Percentiles rank a stretch among this genome's conserved stretches.
These are phyloP conservation scores for Enchytraeus crypticus DNA, from an alignment of 2,888 invertebrate genomes.

Conservation along the genomic window DNA sequence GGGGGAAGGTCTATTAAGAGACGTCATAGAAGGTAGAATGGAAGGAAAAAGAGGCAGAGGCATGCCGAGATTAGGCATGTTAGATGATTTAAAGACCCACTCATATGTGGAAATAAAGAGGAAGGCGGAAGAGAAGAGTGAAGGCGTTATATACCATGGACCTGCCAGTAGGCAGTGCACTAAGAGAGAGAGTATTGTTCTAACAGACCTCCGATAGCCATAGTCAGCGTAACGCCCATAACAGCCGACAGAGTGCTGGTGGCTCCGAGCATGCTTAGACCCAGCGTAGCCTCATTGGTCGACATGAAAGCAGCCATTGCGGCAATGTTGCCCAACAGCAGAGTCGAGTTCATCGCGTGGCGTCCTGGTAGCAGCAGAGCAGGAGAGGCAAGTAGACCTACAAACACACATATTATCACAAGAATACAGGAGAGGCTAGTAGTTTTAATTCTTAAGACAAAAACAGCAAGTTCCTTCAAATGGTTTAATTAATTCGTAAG, in stretches of 20 bases:
- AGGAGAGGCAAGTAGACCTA: slow-evolving; percentile 65
- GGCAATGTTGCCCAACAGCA: slow-evolving; percentile 63
- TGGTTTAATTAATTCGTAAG: neutral
- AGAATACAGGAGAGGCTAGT: neutral
- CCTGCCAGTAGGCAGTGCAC: too few relatives aligned
- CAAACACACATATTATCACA: slow-evolving; percentile 10
- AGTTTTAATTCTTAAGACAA: neutral
- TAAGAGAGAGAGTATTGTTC: too few relatives aligned
- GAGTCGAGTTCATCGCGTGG: slow-evolving; percentile 64
- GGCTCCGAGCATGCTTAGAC: slow-evolving; percentile 65
- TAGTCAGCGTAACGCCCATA: slow-evolving; percentile 78
- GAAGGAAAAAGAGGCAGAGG: too few relatives aligned
- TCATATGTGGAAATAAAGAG: too few relatives aligned
- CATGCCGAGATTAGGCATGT: too few relatives aligned
- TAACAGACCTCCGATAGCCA: slow-evolving; percentile 74
- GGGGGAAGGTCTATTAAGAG: too few relatives aligned
- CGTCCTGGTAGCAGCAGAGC: slow-evolving; percentile 73
- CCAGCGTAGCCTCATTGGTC: slow-evolving; percentile 59
- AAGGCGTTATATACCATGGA: too few relatives aligned
- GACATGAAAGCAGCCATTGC: slow-evolving; percentile 65
- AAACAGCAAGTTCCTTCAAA: neutral
- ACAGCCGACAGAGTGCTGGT: slow-evolving; percentile 69
- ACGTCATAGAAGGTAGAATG: too few relatives aligned
- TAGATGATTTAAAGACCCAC: too few relatives aligned
- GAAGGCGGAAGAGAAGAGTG: too few relatives aligned